These are phyloP conservation scores for Drosophila nikananu DNA, from an alignment of 1,140 invertebrate species.

Conservation along the genomic window DNA sequence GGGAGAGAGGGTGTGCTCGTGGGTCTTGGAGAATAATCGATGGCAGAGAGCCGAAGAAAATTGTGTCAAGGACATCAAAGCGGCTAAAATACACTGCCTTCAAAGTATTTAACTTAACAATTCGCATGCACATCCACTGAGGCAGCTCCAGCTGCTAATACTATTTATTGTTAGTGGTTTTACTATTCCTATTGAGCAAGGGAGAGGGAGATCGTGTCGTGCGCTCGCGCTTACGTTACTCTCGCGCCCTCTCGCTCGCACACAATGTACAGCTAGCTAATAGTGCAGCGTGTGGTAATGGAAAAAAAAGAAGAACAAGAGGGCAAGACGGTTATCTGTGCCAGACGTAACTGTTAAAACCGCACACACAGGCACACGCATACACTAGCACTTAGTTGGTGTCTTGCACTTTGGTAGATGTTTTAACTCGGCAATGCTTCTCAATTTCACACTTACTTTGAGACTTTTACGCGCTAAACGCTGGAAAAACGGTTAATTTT, in stretches of 20 bases:
- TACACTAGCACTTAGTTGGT: neutral
- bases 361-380: conserved; percentile 14
- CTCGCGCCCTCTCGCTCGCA: conserved; percentile 23
- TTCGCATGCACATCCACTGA: conserved; percentile 38
- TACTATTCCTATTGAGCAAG: conserved; percentile 37
- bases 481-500: conserved; percentile 20
- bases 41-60: conserved; percentile 31
- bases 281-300: conserved; percentile 40
- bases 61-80: conserved; percentile 54
- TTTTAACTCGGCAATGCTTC: neutral
- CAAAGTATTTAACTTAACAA: conserved; percentile 70
- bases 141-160: conserved; percentile 9
- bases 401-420: conserved; percentile 7
- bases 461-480: conserved; percentile 7
- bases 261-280: conserved; percentile 58
- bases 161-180: conserved; percentile 14
- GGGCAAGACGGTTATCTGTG: conserved; percentile 31
- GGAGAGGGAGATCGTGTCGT: conserved; percentile 22
- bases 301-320: conserved; percentile 17
- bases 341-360: conserved; percentile 43
- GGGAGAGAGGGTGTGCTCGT: neutral
- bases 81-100: conserved; percentile 28
- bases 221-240: conserved; percentile 21
- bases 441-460: conserved; percentile 8
- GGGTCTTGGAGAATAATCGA: conserved; percentile 40